Base-by-base conservation (phyloP, 2,888 invertebrate species). In the Aphodius sticticus region DNA sequence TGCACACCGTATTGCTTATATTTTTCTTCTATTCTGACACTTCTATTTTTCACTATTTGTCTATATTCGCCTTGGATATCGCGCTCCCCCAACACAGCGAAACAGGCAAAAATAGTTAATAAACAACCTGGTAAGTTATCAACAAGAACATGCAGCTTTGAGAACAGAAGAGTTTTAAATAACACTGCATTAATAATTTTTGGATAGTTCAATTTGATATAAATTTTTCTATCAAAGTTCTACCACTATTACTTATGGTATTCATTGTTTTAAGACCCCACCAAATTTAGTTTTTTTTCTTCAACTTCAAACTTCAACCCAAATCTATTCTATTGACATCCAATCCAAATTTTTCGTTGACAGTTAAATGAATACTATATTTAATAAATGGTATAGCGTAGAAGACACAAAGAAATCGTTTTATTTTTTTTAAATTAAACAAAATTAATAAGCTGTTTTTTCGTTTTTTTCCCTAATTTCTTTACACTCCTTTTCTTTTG, bases 41-140 rank as follows among this genome's bases (percentile, higher is more conserved):
- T 89, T 89, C 89, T 89, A 89, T 89, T 90, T 90, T 90, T 90
- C 89, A 89, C 89, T 89, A 89, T 89, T 89, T 89, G 88, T 89
- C 89, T 89, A 89, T 89, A 89, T 89, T 89, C 89, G 88, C 88
- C 89, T 89, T 89, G 89, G 89, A 89, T 26, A 88, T 88, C 89
- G 89, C 88, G 88, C 87, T 7, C 4, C 53, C 88, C 88, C 85
- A 83, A 88, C 88, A 89, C 89, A 90, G 90, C 89, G 89, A 89
- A 89, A 89, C 89, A 89, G 89, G 88, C 89, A 88, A 89, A 89
- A 89, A 89, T 89, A 85, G 88, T 89, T 87, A 87, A 88, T 86
- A 89, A 89, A 89, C 88, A 89, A 89, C 89, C 89, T 89, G 90
- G 90, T 90, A 90, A 90, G 90, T 90, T 89, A 86, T 88, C 87